phyloP scores from a whole-genome alignment of 2,113 vertebrate genomes.

The Epinephelus moara region DNA sequence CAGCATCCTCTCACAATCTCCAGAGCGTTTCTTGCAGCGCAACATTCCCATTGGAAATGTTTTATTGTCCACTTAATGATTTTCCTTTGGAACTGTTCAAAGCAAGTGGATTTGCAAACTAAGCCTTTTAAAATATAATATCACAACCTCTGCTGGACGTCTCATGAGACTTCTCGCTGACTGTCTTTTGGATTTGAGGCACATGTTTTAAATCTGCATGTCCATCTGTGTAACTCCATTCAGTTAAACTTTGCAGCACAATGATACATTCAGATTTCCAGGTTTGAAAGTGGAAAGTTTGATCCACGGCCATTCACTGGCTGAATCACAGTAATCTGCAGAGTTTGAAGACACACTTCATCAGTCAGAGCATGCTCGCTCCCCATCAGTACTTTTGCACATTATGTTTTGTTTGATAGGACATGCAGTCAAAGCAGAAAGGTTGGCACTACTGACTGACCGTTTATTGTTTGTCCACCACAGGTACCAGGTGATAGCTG shows the following conservation, averaged over 20 bases:
- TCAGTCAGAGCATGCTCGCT: constrained; percentile 55
- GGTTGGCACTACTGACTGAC: not conserved
- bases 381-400: constrained; percentile 21
- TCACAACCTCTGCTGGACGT: constrained; percentile 32
- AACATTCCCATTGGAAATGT: constrained; percentile 28
- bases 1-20: constrained; percentile 26
- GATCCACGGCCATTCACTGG: constrained; percentile 60
- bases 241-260: constrained; percentile 49
- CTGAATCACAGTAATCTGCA: constrained; percentile 61
- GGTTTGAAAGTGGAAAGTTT: constrained; percentile 73
- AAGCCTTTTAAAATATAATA: constrained; percentile 41
- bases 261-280: constrained; percentile 69
- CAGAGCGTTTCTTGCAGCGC: constrained; percentile 18
- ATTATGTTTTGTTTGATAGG: constrained; percentile 40
- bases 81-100: constrained; percentile 47
- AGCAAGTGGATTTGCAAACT: constrained; percentile 15
- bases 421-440: constrained; percentile 5
- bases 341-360: constrained; percentile 72
- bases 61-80: constrained; percentile 36
- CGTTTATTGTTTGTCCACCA: not conserved
- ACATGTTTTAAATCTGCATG: constrained; percentile 66
- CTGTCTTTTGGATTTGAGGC: constrained; percentile 50
- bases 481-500: constrained; percentile 1
- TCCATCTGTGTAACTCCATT: constrained; percentile 56
- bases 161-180: constrained; percentile 50